Conservation (phyloP, 2,888 invertebrate species). For the Latrodectus elegans region DNA sequence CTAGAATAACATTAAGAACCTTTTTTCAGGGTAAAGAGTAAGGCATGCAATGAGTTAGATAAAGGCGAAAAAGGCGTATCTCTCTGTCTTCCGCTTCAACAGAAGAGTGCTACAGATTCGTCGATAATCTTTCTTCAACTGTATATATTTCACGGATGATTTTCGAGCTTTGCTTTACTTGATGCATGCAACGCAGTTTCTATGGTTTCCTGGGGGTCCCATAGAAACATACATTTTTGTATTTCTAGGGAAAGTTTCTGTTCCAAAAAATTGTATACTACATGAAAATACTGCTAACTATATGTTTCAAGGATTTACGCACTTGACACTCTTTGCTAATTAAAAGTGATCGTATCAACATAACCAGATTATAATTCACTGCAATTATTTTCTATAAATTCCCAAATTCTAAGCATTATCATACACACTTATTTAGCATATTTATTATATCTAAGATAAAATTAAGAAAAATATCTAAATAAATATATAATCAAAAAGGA, state of each 20-base stretch:
- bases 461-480: too few relatives aligned
- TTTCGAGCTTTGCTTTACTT: constrained; percentile 61
- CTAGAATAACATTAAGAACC: constrained; percentile 64
- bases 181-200: constrained; percentile 56
- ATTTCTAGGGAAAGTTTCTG: background rate
- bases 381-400: too few relatives aligned
- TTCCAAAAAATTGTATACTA: too few relatives aligned
- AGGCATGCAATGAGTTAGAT: constrained; percentile 46
- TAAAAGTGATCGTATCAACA: too few relatives aligned
- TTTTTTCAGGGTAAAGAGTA: constrained; percentile 47
- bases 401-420: too few relatives aligned
- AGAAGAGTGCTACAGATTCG: constrained; percentile 48
- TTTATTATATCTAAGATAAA: too few relatives aligned
- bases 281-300: too few relatives aligned
- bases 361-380: too few relatives aligned
- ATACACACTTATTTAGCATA: too few relatives aligned
- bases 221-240: constrained; percentile 17
- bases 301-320: too few relatives aligned
- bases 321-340: too few relatives aligned
- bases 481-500: too few relatives aligned
- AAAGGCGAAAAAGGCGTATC: constrained; percentile 57
- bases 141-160: constrained; percentile 67
- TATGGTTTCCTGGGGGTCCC: constrained; percentile 9
- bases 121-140: constrained; percentile 65
- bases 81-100: constrained; percentile 56